phyloP scores from a whole-genome alignment of 2,797 vertebrate genomes.

The Microhierax caerulescens region DNA sequence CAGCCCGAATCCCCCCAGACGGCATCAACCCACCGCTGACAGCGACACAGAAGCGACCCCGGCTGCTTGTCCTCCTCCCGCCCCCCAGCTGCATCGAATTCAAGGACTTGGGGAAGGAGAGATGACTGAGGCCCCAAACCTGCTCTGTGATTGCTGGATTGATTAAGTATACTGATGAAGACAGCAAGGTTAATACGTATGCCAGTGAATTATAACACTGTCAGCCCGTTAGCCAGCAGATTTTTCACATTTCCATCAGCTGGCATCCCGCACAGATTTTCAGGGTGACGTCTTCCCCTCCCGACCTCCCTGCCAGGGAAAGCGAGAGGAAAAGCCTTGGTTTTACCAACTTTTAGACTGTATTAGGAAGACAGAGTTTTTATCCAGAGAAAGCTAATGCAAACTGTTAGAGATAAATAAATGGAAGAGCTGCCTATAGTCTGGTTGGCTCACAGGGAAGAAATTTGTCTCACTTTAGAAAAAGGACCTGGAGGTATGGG shows the following conservation, averaged over 20 bases:
- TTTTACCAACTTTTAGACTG: constrained; percentile 11
- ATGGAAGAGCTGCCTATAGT: constrained; percentile 57
- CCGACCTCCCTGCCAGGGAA: not conserved
- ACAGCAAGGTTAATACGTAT: not conserved
- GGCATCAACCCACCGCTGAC: accelerated
- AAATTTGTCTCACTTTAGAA: constrained; percentile 81
- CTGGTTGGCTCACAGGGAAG: constrained; percentile 59
- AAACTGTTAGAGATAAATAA: constrained; percentile 68
- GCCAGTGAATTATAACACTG: not conserved
- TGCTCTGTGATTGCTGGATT: not conserved
- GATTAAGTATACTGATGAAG: not conserved
- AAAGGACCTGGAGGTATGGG: constrained; percentile 73
- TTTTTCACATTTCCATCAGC: not conserved
- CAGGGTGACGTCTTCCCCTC: not conserved
- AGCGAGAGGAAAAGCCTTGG: not conserved
- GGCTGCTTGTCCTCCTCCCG: not conserved
- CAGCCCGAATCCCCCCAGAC: not conserved
- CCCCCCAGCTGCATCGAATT: not conserved
- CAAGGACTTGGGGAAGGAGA: not conserved
- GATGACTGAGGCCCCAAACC: not conserved
- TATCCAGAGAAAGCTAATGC: constrained; percentile 47
- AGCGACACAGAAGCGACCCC: accelerated
- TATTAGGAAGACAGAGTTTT: constrained; percentile 44
- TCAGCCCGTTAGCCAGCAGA: not conserved
- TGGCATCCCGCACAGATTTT: not conserved